A percentile compares a stretch with the other conserved stretches of the same genome.
These are phyloP conservation scores for Elysia crispata DNA, from an alignment of 2,888 invertebrate genomes.

Conservation along the genomic window DNA sequence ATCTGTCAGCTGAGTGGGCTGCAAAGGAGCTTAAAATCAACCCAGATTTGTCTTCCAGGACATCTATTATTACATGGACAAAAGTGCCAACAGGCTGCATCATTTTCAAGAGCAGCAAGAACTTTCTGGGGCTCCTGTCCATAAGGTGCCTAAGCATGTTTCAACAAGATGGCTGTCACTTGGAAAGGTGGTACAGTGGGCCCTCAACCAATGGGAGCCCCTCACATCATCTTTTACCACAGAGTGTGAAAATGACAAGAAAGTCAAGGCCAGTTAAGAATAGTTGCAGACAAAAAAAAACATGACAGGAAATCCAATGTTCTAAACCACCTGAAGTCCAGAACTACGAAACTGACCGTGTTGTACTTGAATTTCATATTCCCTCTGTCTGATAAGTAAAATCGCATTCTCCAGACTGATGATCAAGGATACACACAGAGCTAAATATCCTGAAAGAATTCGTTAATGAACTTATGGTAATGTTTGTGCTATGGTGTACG, in stretches of 20 bases:
- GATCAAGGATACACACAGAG: background rate
- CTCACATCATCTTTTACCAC: background rate
- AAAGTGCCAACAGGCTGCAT: background rate
- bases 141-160: background rate
- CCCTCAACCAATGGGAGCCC: background rate
- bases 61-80: background rate
- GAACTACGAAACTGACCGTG: background rate
- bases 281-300: background rate
- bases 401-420: background rate
- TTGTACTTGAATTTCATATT: background rate
- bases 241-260: background rate
- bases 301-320: background rate
- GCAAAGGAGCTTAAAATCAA: background rate
- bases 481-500: conserved; percentile 48
- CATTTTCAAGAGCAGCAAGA: background rate
- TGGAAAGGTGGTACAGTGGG: background rate
- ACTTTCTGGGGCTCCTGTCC: background rate
- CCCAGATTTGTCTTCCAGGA: background rate
- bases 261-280: background rate
- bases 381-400: background rate
- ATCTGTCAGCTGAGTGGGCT: background rate
- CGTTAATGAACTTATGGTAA: background rate
- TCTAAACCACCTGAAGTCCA: background rate
- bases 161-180: background rate
- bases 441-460: background rate